Evolutionary conservation across 1,140 invertebrate species (phyloP).

Genomic region (Aphelenchoides fujianensis): DNA sequence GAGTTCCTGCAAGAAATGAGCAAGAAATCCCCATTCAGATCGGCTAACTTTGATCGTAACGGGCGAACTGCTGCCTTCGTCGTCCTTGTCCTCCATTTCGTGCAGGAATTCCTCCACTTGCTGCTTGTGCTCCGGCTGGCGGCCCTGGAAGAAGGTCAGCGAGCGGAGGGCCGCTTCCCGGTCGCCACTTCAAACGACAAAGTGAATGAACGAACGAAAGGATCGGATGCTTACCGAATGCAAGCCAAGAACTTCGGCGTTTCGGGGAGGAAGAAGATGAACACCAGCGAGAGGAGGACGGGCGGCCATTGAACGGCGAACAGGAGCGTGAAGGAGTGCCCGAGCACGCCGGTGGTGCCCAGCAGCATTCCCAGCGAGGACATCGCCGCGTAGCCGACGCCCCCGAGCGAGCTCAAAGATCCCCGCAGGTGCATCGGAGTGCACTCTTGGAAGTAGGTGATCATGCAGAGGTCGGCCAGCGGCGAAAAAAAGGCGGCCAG

Average conservation of each 20-base stretch:
- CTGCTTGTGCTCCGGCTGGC: background rate
- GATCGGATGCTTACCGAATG: constrained; percentile 20
- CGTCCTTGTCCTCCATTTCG: constrained; percentile 33
- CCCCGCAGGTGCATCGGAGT: constrained; percentile 53
- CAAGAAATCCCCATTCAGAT: background rate
- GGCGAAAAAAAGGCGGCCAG: constrained; percentile 57
- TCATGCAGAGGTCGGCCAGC: constrained; percentile 49
- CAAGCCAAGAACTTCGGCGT: constrained; percentile 54
- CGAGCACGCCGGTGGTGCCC: constrained; percentile 45
- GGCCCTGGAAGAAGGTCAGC: constrained; percentile 52
- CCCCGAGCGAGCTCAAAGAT: constrained; percentile 42
- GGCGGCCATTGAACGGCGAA: constrained; percentile 50
- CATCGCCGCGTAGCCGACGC: constrained; percentile 56
- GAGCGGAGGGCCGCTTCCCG: constrained; percentile 31
- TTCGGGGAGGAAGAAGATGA: constrained; percentile 53
- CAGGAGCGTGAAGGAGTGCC: constrained; percentile 48
- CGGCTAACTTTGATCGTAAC: background rate
- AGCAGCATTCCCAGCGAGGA: constrained; percentile 51
- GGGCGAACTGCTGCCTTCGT: background rate
- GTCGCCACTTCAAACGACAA: too few species aligned
- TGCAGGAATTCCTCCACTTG: constrained; percentile 30
- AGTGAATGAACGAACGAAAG: constrained; percentile 17
- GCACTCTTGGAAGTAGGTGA: constrained; percentile 54
- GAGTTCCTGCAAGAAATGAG: constrained; percentile 31
- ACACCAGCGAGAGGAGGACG: constrained; percentile 47